Evolutionary conservation across 2,888 invertebrate species (phyloP).

Genomic region (Leptinotarsa rubiginosa): DNA sequence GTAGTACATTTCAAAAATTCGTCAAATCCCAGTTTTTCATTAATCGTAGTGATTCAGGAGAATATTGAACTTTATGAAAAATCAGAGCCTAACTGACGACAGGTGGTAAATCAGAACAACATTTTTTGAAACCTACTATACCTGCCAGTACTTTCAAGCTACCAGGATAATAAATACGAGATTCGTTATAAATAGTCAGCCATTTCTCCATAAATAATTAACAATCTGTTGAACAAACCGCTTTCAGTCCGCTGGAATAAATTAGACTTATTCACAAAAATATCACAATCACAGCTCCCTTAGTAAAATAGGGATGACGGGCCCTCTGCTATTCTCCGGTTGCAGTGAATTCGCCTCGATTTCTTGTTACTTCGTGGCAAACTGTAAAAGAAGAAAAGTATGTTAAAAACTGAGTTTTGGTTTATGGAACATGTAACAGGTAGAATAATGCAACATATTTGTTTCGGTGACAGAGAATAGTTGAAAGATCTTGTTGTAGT

Average conservation of each 20-base stretch:
- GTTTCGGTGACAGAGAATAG: too few relatives aligned
- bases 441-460: too few relatives aligned
- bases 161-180: conserved; percentile 33
- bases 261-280: conserved; percentile 61
- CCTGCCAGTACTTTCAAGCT: background rate
- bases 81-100: too few relatives aligned
- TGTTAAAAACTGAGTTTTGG: background rate
- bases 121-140: background rate
- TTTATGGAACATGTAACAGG: too few relatives aligned
- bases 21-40: too few relatives aligned
- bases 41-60: too few relatives aligned
- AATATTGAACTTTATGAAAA: too few relatives aligned
- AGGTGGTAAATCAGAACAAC: too few relatives aligned
- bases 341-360: conserved; percentile 44
- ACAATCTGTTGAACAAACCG: conserved; percentile 50
- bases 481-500: too few relatives aligned
- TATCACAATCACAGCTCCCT: conserved; percentile 61
- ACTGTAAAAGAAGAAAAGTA: conserved; percentile 57
- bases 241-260: conserved; percentile 28
- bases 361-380: conserved; percentile 54
- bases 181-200: conserved; percentile 59
- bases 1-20: too few relatives aligned
- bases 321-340: conserved; percentile 42
- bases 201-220: conserved; percentile 53
- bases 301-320: conserved; percentile 45